Base-by-base conservation (phyloP, 1,140 invertebrate genomes). In the Lepidostoma basale region DNA sequence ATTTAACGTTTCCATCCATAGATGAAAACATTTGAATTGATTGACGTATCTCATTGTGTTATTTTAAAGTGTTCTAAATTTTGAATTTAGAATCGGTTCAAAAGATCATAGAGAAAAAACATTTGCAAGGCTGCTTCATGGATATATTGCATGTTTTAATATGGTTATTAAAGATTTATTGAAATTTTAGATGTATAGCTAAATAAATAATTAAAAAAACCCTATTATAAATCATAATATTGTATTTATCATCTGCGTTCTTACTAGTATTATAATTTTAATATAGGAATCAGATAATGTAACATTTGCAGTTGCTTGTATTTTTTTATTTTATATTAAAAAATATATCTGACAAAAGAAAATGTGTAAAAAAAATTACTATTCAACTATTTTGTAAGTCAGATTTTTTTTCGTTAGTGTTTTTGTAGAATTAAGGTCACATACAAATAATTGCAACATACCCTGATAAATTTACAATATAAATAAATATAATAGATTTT, bases 181-280 rank as follows among this genome's bases (percentile, higher is more conserved):
- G 62, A 64, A 47, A 64, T 64, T 64, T 18, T 64, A 64, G 45
- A 64, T 64, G 26, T 64, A 52, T 64, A 52, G 62, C 56, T 60
- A 60, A 40, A 60, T 60, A 25, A 40, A 36, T 10, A 33, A 56
- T 30, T 28, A 56, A 33, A 33, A 33, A 12, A 33, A 33, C 25
- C 36, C 56, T 60, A 40, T 56, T 39, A 25, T 60, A 42, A 25
- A 60, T 60, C 28, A 16, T 60, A 56, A 22, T 30, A 54, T 33
- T 25, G 42, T 60, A 42, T 42, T 40, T 33, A 33, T 33, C 12
- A 33, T 33, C 12, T n/a, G n/a, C n/a, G n/a, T n/a, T n/a, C n/a
- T n/a, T n/a, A n/a, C n/a, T n/a, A n/a, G n/a, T n/a, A n/a, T n/a
- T n/a, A n/a, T n/a, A n/a, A n/a, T n/a, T n/a, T n/a, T n/a, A n/a